These are phyloP conservation scores for Proctacanthus coquilletti DNA, from an alignment of 1,140 invertebrate species.

Conservation along the genomic window DNA sequence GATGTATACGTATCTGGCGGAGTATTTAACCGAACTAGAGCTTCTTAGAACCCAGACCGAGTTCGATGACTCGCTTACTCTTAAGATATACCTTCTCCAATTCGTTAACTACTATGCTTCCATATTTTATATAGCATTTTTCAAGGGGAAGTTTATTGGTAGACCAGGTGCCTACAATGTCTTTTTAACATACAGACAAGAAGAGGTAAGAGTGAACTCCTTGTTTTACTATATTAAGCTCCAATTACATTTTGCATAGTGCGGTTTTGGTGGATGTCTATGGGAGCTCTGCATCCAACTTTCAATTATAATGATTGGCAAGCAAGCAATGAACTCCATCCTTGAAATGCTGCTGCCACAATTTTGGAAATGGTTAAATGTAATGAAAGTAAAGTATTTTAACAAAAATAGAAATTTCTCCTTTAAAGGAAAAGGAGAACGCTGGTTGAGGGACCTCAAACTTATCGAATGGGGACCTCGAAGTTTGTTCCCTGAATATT, in stretches of 20 bases:
- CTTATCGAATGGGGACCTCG: slow-evolving; percentile 76
- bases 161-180: slow-evolving; percentile 63
- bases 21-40: slow-evolving; percentile 89
- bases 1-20: slow-evolving; percentile 78
- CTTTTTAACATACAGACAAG: slow-evolving; percentile 62
- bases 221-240: neutral
- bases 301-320: slow-evolving; percentile 90
- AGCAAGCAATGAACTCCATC: slow-evolving; percentile 85
- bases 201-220: slow-evolving; percentile 46
- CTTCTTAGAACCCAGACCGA: slow-evolving; percentile 89
- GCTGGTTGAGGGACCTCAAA: slow-evolving; percentile 87
- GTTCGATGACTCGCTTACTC: slow-evolving; percentile 90
- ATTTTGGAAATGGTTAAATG: slow-evolving; percentile 56
- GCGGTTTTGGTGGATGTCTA: slow-evolving; percentile 75
- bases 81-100: slow-evolving; percentile 95
- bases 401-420: slow-evolving; percentile 19
- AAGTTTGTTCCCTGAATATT: slow-evolving; percentile 89
- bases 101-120: slow-evolving; percentile 98
- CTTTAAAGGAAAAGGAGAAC: slow-evolving; percentile 33
- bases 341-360: slow-evolving; percentile 63
- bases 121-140: slow-evolving; percentile 97
- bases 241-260: slow-evolving; percentile 29
- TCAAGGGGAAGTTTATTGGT: slow-evolving; percentile 88
- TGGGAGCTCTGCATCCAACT: slow-evolving; percentile 86
- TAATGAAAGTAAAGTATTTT: slow-evolving; percentile 34